These are phyloP conservation scores for Gouania willdenowi DNA, from an alignment of 2,797 vertebrate genomes.

Conservation along the genomic window DNA sequence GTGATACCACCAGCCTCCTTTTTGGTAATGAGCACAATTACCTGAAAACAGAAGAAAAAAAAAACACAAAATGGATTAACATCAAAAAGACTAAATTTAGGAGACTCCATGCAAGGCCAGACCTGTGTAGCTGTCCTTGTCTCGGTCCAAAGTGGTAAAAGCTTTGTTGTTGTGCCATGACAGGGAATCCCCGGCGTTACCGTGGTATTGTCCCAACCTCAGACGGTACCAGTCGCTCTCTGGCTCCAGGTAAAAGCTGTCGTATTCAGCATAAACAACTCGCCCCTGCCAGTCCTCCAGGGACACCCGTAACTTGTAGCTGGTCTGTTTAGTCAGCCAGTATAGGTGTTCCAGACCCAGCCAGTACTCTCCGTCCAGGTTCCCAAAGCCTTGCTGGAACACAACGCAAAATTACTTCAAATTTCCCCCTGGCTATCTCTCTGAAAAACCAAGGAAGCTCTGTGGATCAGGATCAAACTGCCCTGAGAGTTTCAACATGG, in stretches of 20 bases:
- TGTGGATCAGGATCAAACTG: no score
- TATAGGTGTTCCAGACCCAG: conserved; percentile 85
- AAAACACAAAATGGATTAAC: not conserved
- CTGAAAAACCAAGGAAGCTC: no score
- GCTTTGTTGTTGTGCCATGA: conserved; percentile 92
- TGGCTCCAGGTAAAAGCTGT: conserved; percentile 81
- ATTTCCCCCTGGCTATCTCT: no score
- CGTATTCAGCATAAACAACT: conserved; percentile 81
- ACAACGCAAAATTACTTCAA: not conserved
- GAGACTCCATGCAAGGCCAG: not conserved
- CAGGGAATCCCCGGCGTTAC: conserved; percentile 87
- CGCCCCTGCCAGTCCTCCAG: conserved; percentile 90
- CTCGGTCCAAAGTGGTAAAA: conserved; percentile 88
- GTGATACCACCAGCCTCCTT: conserved; percentile 94
- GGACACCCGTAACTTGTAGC: conserved; percentile 79
- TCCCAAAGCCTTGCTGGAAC: conserved; percentile 85
- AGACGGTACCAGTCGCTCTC: conserved; percentile 88
- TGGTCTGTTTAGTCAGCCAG: conserved; percentile 80
- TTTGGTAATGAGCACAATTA: conserved; percentile 90
- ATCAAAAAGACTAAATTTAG: not conserved
- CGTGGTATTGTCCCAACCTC: conserved; percentile 82
- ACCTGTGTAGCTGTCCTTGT: conserved; percentile 86
- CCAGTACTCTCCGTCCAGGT: conserved; percentile 89
- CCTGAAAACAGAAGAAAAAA: conserved; percentile 60
- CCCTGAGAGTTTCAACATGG: no score